These are phyloP conservation scores for Chymomyza procnemis DNA, from an alignment of 2,888 invertebrate genomes.

Conservation along the genomic window DNA sequence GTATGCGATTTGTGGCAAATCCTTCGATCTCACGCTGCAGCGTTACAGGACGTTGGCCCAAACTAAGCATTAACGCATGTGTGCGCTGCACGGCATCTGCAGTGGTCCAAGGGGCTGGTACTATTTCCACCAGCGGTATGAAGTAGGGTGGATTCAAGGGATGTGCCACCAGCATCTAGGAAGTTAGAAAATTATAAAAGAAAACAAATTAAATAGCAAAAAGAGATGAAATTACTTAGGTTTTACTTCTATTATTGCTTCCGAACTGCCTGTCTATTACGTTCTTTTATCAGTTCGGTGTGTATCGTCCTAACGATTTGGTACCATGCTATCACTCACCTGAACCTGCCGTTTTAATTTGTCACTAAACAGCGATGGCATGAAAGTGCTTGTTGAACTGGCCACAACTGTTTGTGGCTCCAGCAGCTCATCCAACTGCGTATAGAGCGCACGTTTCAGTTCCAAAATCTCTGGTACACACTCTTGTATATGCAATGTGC, in stretches of 20 bases:
- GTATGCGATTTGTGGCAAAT: constrained; percentile 95
- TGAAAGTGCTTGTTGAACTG: constrained; percentile 95
- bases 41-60: constrained; percentile 94
- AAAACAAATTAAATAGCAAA: too few relatives aligned
- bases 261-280: too few relatives aligned
- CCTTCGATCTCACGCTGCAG: constrained; percentile 92
- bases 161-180: constrained; percentile 85
- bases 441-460: constrained; percentile 89
- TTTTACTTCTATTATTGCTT: too few relatives aligned
- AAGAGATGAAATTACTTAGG: too few relatives aligned
- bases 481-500: constrained; percentile 91
- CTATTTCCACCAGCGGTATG: constrained; percentile 94
- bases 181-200: too few relatives aligned
- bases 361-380: constrained; percentile 92
- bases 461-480: constrained; percentile 94
- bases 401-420: constrained; percentile 88
- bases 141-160: constrained; percentile 98
- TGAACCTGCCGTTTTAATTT: constrained; percentile 85
- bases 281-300: too few relatives aligned
- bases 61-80: constrained; percentile 87
- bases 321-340: constrained; percentile 77
- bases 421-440: constrained; percentile 87
- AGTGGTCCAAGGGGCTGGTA: constrained; percentile 95
- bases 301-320: too few relatives aligned
- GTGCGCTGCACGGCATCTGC: constrained; percentile 85